Evolutionary conservation across 2,113 vertebrate genomes (phyloP), one percentile per base, ranked within the genome.

Genomic region (Nyctereutes procyonoides): DNA sequence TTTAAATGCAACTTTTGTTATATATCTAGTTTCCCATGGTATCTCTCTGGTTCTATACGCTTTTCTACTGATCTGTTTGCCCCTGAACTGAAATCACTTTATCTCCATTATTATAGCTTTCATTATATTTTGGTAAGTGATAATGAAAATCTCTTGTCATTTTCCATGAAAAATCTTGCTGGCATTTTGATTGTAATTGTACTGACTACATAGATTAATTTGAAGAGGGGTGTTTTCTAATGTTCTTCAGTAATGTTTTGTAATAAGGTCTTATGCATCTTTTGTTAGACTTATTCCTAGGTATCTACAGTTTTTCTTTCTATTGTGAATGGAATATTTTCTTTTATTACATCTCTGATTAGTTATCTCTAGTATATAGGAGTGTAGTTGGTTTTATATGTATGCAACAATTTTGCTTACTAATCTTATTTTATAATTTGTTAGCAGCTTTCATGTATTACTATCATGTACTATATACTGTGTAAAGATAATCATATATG

Each of bases 141-240:
- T 86, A 87, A 87, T 92, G 67, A 80, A 96, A 95, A 73, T 95
- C 16, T 16, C 53, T 85, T 86, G n/a, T 87, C 83, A 71, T 38
- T 28, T 12, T 96, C 43, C 20, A 38, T 87, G 87, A 96, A 90
- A 93, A 93, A 85, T 90, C 26, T 12, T 92, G 60, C 53, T 82
- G 67, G 74, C 80, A 87, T 97, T 97, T 95, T 96, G 56, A 81
- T 92, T 82, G 12, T 95, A 87, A 96, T 89, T 96, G 11, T 82
- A 87, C 17, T 93, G 43, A 74, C 43, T 92, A 84, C 28, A 35
- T 69, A 96, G 60, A 76, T 81, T 86, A 83, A 90, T 90, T 90
- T 96, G 80, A 96, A 76, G 30, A 90, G 71, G 51, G 1, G 5
- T 95, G 17, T 62, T 96, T 93, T 88, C 38, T 80, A 62, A 83